Evolutionary conservation across 2,113 vertebrate genomes (phyloP).

Genomic region (Oreotrochilus melanogaster): DNA sequence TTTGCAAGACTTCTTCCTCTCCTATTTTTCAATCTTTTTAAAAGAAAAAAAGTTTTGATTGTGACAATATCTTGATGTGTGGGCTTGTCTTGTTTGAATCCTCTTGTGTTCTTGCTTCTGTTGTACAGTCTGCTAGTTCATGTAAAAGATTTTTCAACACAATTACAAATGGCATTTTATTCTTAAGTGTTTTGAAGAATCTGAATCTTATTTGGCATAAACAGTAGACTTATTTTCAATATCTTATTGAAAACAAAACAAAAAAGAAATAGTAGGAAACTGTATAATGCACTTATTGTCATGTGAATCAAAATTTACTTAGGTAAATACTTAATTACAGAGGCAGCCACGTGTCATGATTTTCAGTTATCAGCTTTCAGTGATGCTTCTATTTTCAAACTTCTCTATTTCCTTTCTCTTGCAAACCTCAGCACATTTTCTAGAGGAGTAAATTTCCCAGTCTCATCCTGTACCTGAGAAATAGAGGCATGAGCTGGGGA

Average conservation of each 20-base stretch:
- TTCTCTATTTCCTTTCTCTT: background rate
- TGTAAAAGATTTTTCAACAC: background rate
- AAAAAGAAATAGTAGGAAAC: background rate
- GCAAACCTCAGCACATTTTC: background rate
- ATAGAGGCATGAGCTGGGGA: background rate
- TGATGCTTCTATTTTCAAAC: background rate
- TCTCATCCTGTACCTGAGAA: background rate
- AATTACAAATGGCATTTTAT: background rate
- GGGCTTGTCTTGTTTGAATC: slow-evolving; percentile 22
- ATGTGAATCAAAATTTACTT: background rate
- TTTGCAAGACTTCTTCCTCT: background rate
- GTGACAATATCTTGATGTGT: background rate
- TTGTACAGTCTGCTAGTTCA: slow-evolving; percentile 17
- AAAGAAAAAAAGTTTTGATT: background rate
- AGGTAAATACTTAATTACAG: background rate
- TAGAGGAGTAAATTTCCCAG: background rate
- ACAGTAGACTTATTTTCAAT: background rate
- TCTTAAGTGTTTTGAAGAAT: background rate
- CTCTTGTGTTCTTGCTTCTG: slow-evolving; percentile 37
- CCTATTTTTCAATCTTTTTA: background rate
- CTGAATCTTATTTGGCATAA: background rate
- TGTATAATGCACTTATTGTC: background rate
- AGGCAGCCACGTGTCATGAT: background rate
- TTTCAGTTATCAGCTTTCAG: background rate
- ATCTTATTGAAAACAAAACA: background rate